A percentile compares a stretch with the other conserved stretches of the same genome.
These are phyloP conservation scores for Euschistus heros DNA, from an alignment of 1,140 invertebrate genomes.

Conservation along the genomic window DNA sequence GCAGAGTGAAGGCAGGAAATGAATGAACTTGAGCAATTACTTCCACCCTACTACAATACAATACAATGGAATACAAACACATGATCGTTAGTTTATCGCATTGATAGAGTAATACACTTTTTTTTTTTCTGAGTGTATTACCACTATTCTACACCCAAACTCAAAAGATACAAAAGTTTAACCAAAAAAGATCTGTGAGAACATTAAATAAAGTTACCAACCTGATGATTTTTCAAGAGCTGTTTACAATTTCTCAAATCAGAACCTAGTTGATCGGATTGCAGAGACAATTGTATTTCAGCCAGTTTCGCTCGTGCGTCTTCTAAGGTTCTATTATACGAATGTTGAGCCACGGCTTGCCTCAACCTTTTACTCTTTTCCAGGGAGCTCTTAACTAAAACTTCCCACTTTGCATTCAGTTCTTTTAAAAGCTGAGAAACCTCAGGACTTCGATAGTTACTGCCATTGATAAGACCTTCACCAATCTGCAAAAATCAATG, in stretches of 20 bases:
- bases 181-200: background rate
- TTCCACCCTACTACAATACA: too few relatives aligned
- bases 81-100: too few relatives aligned
- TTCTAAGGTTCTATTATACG: conserved; percentile 64
- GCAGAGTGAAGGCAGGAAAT: too few relatives aligned
- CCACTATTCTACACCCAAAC: conserved; percentile 5
- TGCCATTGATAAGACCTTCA: conserved; percentile 54
- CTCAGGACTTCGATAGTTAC: conserved; percentile 56
- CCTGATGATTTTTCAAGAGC: conserved; percentile 73
- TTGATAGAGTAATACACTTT: too few relatives aligned
- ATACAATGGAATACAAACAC: too few relatives aligned
- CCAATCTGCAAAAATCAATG: conserved; percentile 38
- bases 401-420: conserved; percentile 62
- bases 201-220: conserved; percentile 22
- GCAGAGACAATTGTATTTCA: conserved; percentile 62
- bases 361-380: conserved; percentile 73
- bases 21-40: too few relatives aligned
- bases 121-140: too few relatives aligned
- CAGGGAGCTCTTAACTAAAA: conserved; percentile 53
- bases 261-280: conserved; percentile 66
- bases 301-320: conserved; percentile 70
- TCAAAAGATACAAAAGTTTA: background rate
- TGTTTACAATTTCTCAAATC: conserved; percentile 83
- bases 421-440: conserved; percentile 52
- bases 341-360: conserved; percentile 70